A percentile compares a stretch with the other conserved stretches of the same genome.
phyloP scores from a whole-genome alignment of 1,140 invertebrate genomes.

The Drosophila prosaltans region DNA sequence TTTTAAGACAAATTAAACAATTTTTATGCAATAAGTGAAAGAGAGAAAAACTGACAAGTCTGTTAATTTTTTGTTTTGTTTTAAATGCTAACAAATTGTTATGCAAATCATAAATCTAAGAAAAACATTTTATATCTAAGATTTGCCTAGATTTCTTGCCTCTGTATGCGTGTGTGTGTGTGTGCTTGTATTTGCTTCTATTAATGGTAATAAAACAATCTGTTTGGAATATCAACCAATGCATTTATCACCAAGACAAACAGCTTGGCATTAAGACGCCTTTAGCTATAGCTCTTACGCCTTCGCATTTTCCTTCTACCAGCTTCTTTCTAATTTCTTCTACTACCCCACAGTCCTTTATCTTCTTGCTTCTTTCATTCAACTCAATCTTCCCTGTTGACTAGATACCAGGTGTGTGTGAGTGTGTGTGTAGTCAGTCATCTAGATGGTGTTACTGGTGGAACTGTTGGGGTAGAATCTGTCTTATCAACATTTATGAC shows the following conservation, averaged over 20 bases:
- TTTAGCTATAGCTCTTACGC: neutral
- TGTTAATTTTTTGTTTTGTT: neutral
- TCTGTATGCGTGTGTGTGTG: neutral
- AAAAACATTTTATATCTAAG: neutral
- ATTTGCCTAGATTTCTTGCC: neutral
- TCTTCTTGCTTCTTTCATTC: neutral
- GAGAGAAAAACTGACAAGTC: neutral
- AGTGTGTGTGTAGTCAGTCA: neutral
- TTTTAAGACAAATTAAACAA: too few species aligned
- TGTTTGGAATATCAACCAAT: slow-evolving; percentile 37
- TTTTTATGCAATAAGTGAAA: neutral
- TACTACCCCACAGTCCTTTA: too few species aligned
- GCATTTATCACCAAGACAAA: slow-evolving; percentile 51
- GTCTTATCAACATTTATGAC: slow-evolving; percentile 78
- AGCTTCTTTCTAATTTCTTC: neutral
- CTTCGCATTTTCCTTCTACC: neutral
- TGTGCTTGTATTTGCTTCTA: slow-evolving; percentile 13
- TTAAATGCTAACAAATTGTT: slow-evolving; percentile 54
- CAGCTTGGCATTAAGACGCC: slow-evolving; percentile 46
- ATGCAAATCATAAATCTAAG: slow-evolving; percentile 40
- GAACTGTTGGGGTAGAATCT: slow-evolving; percentile 49
- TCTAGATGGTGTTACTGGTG: slow-evolving; percentile 12
- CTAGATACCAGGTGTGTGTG: neutral
- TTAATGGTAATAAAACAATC: slow-evolving; percentile 54
- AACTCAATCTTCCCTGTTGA: neutral